A percentile compares a stretch with the other conserved stretches of the same genome.
Conservation (phyloP, 1,140 invertebrate species). For the Leptoteleia sp. region DNA sequence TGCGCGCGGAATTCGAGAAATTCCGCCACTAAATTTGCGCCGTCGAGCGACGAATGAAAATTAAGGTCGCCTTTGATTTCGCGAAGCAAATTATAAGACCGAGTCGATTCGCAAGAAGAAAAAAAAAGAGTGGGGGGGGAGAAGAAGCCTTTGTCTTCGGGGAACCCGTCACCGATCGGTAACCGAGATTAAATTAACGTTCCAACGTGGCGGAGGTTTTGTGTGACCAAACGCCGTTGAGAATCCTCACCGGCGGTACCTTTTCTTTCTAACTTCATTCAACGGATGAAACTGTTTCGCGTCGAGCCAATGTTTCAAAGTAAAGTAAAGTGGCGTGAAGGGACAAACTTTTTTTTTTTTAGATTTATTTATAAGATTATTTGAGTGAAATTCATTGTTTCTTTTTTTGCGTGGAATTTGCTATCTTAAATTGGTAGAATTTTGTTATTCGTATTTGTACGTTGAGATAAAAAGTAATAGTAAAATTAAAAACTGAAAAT, state of each 20-base stretch:
- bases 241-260: not conserved
- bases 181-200: conserved; percentile 4
- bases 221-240: conserved; percentile 1
- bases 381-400: no score
- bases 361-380: no score
- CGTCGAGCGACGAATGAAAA: conserved; percentile 28
- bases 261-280: not conserved
- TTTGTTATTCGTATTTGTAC: no score
- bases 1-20: conserved; percentile 60
- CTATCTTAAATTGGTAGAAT: no score
- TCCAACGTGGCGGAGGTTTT: not conserved
- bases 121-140: no score
- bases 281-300: not conserved
- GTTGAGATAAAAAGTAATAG: no score
- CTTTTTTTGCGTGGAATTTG: no score
- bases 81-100: conserved; percentile 17
- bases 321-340: no score
- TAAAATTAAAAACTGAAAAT: no score
- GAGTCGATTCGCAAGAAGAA: conserved; percentile 24
- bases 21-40: conserved; percentile 45
- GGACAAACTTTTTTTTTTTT: no score
- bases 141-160: conserved; percentile 19
- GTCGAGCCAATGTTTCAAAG: no score
- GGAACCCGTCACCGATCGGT: not conserved
- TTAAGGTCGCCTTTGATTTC: conserved; percentile 49